A percentile compares a stretch with the other conserved stretches of the same genome.
phyloP scores from a whole-genome alignment of 2,797 vertebrate species.

The Zalophus californianus region DNA sequence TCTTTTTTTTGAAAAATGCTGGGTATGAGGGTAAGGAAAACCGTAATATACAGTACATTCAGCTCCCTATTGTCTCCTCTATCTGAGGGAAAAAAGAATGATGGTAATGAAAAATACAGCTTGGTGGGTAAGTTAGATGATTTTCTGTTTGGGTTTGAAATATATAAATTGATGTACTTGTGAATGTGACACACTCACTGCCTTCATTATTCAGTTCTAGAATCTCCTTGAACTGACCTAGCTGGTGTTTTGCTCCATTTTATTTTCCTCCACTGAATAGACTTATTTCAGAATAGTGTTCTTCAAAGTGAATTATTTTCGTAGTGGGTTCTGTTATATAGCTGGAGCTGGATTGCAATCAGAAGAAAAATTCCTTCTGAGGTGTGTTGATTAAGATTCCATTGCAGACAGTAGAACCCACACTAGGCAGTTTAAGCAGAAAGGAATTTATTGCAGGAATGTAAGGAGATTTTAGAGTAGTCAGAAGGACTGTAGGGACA shows the following conservation, averaged over 20 bases:
- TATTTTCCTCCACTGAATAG: background rate
- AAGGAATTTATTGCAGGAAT: background rate
- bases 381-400: background rate
- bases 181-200: background rate
- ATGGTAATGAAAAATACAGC: background rate
- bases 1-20: background rate
- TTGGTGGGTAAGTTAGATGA: background rate
- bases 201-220: background rate
- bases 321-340: background rate
- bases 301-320: background rate
- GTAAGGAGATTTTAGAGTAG: conserved; percentile 9
- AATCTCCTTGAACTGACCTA: background rate
- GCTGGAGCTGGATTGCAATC: background rate
- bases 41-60: background rate
- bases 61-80: background rate
- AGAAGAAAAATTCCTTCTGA: background rate
- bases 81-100: background rate
- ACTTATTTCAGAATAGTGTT: background rate
- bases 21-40: background rate
- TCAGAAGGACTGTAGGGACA: no score
- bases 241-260: background rate
- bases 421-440: background rate
- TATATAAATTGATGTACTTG: background rate
- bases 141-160: background rate
- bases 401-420: background rate